phyloP scores from a whole-genome alignment of 2,113 vertebrate species.

The Grantiella picta region DNA sequence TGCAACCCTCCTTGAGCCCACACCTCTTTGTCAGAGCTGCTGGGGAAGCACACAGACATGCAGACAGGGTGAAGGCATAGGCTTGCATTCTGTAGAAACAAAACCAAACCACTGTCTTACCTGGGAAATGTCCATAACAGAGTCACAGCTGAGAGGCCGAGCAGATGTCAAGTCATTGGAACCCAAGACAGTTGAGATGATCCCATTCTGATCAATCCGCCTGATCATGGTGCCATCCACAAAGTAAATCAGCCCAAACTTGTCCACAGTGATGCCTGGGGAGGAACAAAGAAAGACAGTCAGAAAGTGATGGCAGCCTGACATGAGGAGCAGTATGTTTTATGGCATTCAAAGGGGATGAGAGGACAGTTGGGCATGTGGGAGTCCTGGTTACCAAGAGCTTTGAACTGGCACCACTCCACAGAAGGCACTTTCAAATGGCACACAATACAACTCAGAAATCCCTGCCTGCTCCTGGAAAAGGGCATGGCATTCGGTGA shows the following conservation, averaged over 20 bases:
- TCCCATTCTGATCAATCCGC: slow-evolving; percentile 93
- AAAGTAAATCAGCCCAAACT: slow-evolving; percentile 93
- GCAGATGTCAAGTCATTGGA: slow-evolving; percentile 97
- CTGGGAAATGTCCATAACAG: slow-evolving; percentile 98
- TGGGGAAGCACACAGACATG: not conserved
- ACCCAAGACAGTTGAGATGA: slow-evolving; percentile 94
- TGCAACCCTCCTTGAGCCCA: not conserved
- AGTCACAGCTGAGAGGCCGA: slow-evolving; percentile 94
- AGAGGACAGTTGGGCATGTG: not conserved
- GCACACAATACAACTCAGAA: not conserved
- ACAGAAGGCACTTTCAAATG: not conserved
- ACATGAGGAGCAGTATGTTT: not conserved
- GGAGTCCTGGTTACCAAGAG: not conserved
- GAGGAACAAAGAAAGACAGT: not conserved
- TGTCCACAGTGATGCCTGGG: slow-evolving; percentile 94
- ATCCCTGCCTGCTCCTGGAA: not conserved
- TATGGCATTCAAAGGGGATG: not conserved
- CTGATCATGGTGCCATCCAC: slow-evolving; percentile 98
- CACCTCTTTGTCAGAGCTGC: not conserved
- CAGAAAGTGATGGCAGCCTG: not conserved
- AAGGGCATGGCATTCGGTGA: not conserved
- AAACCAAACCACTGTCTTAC: slow-evolving; percentile 50
- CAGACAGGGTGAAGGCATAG: not conserved
- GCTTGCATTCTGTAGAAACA: not conserved
- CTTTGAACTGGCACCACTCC: not conserved